These are phyloP conservation scores for Drosophila pegasa DNA, from an alignment of 2,888 invertebrate species.

Conservation along the genomic window DNA sequence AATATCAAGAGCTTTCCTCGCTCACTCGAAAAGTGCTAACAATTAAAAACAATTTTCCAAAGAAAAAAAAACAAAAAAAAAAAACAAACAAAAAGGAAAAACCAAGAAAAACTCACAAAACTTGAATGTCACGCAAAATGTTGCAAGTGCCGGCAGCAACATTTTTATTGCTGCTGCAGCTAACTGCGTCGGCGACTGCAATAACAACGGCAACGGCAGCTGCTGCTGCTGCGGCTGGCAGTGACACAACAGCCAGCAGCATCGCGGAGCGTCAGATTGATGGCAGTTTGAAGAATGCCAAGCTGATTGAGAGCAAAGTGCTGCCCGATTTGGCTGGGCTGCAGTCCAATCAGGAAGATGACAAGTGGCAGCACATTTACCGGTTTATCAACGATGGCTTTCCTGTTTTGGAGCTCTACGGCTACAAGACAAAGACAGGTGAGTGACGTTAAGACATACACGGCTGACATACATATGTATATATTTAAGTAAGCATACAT, in stretches of 20 bases:
- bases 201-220: conserved; percentile 13
- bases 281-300: conserved; percentile 82
- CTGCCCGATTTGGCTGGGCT: conserved; percentile 81
- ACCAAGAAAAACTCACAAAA: conserved; percentile 15
- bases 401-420: conserved; percentile 83
- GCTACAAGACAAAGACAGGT: conserved; percentile 83
- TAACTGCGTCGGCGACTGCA: conserved; percentile 17
- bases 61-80: conserved; percentile 3
- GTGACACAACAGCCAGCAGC: conserved; percentile 45
- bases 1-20: conserved; percentile 12
- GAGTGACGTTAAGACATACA: conserved; percentile 40
- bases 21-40: conserved; percentile 61
- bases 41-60: conserved; percentile 65
- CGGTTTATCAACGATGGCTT: conserved; percentile 84
- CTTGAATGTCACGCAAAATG: conserved; percentile 74
- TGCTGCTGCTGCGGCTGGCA: conserved; percentile 27
- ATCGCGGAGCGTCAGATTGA: conserved; percentile 74
- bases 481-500: not conserved
- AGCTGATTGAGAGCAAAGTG: conserved; percentile 83
- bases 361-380: conserved; percentile 83
- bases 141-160: conserved; percentile 78
- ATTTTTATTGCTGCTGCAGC: conserved; percentile 59
- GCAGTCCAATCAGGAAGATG: conserved; percentile 76
- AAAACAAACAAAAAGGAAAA: not conserved
- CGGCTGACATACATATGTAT: not conserved